Evolutionary conservation across 2,113 vertebrate species (phyloP), one percentile per base, ranked within the genome.

Genomic region (Pleuronectes platessa): DNA sequence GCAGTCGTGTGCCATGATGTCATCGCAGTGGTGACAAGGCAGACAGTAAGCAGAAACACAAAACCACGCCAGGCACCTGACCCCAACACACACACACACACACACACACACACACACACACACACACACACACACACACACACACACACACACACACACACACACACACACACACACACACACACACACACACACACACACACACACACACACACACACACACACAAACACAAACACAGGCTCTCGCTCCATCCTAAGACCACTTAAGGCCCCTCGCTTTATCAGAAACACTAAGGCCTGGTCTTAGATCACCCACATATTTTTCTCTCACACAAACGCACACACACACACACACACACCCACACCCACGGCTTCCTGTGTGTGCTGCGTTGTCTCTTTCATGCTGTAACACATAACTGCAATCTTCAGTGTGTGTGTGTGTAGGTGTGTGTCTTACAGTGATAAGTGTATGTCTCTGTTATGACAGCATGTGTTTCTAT

Each of bases 1-100:
- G 82, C 74, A 5, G 83, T 69, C 82, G 84, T 87, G 92, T 88
- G 88, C 82, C 82, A 90, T 93, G 90, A 92, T 91, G 89, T 92
- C 87, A 92, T 89, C 65, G 71, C 74, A 5, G 68, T 37, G 71
- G 88, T 72, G 86, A 90, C 89, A 87, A 78, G 85, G 72, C 62
- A 74, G 91, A 92, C 85, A 87, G 79, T 87, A 86, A 91, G 83
- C 91, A 92, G 91, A 87, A 66, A 74, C 85, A 75, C 68, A 63
- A 84, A 80, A 80, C 77, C 60, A 61, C 74, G 74, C 78, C 88
- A 91, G 89, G 85, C 85, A 90, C 86, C 89, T 92, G 88, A 90
- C 89, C 91, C 84, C 74, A 80, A 56, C 62, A 56, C 60, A 49
- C 58, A 23, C 71, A 68, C 40, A 27, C 51, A 61, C 24, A 26